phyloP scores from a whole-genome alignment of 2,113 vertebrate genomes.

The Shinisaurus crocodilurus region DNA sequence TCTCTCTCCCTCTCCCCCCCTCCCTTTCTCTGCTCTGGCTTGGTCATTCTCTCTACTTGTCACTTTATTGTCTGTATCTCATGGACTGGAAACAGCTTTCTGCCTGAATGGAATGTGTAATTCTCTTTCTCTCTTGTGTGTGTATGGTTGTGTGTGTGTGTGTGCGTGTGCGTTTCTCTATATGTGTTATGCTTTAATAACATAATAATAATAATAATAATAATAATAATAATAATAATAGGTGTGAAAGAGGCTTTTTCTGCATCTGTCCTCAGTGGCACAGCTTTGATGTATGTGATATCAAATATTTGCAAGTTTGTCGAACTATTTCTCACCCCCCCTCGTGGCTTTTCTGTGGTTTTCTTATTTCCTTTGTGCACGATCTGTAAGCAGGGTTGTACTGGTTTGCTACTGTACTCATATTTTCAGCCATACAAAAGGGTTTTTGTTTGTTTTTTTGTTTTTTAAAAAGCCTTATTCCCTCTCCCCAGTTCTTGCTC shows the following conservation, averaged over 20 bases:
- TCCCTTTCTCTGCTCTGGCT: background rate
- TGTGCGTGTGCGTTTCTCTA: background rate
- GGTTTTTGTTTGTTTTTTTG: too few species aligned
- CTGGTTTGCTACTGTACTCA: background rate
- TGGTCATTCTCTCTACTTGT: background rate
- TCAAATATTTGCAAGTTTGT: background rate
- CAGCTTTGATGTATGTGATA: background rate
- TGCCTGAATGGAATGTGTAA: slow-evolving; percentile 50
- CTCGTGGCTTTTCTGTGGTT: background rate
- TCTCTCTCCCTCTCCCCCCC: background rate
- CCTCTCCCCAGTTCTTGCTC: background rate
- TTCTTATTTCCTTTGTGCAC: background rate
- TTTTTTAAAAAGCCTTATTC: background rate
- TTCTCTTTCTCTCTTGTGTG: slow-evolving; percentile 43
- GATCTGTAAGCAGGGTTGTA: too few species aligned
- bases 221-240: background rate
- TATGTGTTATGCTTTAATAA: background rate
- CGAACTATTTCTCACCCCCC: background rate
- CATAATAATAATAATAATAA: background rate
- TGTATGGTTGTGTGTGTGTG: background rate
- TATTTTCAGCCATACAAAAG: background rate
- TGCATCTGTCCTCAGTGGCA: slow-evolving; percentile 43
- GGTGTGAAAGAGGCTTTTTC: slow-evolving; percentile 20
- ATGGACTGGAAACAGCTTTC: slow-evolving; percentile 52
- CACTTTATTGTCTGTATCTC: slow-evolving; percentile 53